Evolutionary conservation across 2,113 vertebrate genomes (phyloP), one percentile per base, ranked within the genome.

Genomic region (Beaufortia kweichowensis): DNA sequence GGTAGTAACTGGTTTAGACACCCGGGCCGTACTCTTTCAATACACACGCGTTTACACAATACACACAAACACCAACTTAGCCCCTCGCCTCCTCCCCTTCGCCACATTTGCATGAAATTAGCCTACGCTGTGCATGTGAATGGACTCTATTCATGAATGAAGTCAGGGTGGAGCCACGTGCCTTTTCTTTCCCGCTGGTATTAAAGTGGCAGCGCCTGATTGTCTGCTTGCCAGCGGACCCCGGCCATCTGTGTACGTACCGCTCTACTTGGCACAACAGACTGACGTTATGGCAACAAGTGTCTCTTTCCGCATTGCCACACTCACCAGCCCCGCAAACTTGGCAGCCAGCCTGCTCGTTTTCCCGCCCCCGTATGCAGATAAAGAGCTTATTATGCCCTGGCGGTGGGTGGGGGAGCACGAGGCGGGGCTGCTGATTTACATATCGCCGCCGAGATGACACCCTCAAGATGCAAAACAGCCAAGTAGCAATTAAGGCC

Each of bases 351-450:
- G 90, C 88, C 88, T 88, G 86, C 87, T 82, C 79, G 85, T 82
- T 85, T 86, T 84, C 90, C 87, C 85, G 81, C 89, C 90, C 88
- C 84, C 84, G 85, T 80, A 84, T 88, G 84, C 86, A 90, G 78
- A 90, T 91, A 90, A 90, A 90, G 87, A 89, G 86, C 86, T 87
- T 84, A 90, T 91, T 91, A 90, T 92, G 89, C 91, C 91, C 89
- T 74, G 88, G 88, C 87, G 88, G 82, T 78, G 77, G 56, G 82
- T 73, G 75, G 80, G 74, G 83, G 79, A 82, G 75, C 33, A 6
- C 57, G 75, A 72, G 83, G 72, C 48, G 85, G 68, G 86, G 87
- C 79, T 60, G 59, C 76, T 91, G 86, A 92, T 93, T 93, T 93
- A 89, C 91, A 92, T 92, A 90, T 84, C 80, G 79, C 89, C 84